phyloP scores from a whole-genome alignment of 2,113 vertebrate species.

The Catharus fuscescens region DNA sequence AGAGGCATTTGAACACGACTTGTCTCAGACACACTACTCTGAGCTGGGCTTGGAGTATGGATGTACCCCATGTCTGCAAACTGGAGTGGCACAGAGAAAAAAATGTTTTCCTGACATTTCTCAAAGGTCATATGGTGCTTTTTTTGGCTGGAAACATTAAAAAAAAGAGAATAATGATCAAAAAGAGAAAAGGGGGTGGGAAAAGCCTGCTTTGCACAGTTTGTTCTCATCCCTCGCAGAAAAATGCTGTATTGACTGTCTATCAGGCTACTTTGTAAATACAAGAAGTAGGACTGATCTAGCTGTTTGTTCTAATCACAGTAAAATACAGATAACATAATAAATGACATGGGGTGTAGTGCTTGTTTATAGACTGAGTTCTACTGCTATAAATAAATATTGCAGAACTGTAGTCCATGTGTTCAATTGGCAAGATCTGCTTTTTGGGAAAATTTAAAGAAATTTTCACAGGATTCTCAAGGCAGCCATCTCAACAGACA shows the following conservation, averaged over 20 bases:
- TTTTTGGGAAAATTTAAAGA: background rate
- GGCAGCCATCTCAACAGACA: background rate
- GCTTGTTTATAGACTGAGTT: slow-evolving; percentile 2
- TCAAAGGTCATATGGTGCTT: slow-evolving; percentile 37
- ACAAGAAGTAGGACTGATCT: slow-evolving; percentile 49
- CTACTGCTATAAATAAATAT: background rate
- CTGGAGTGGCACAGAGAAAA: background rate
- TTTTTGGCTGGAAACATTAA: slow-evolving; percentile 34
- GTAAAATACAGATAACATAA: slow-evolving; percentile 46
- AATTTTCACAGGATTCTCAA: background rate
- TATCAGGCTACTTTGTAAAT: slow-evolving; percentile 40
- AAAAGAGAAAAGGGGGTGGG: background rate
- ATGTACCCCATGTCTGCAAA: background rate
- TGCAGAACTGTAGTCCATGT: background rate
- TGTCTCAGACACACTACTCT: background rate
- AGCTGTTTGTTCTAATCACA: slow-evolving; percentile 59
- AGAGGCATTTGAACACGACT: background rate
- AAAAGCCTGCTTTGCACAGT: background rate
- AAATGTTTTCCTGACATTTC: slow-evolving; percentile 46
- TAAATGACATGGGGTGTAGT: background rate
- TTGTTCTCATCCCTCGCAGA: slow-evolving; percentile 7
- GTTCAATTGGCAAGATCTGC: background rate
- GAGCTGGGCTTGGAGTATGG: background rate
- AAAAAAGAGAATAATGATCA: slow-evolving; percentile 11
- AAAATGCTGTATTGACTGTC: background rate